Base-by-base conservation (phyloP, 1,140 invertebrate species). In the Dinothrombium tinctorium region DNA sequence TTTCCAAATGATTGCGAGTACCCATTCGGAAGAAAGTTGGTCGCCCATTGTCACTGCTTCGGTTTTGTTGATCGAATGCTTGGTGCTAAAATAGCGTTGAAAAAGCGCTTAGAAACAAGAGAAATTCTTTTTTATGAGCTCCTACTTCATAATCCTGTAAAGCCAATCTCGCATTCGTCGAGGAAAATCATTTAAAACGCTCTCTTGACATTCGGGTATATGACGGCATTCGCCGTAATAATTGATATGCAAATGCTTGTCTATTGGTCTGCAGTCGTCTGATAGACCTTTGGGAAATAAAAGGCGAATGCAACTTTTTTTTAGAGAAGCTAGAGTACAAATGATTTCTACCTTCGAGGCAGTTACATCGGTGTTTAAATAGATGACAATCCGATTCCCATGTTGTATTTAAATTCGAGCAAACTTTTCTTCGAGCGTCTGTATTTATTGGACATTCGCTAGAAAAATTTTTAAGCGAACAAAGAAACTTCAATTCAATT, bases 101-200 rank as follows among this genome's bases (percentile, higher is more conserved):
- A n/a, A n/a, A n/a, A n/a, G n/a, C n/a, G n/a, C n/a, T n/a, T n/a
- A n/a, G n/a, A n/a, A n/a, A n/a, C n/a, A n/a, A n/a, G n/a, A n/a
- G n/a, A n/a, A n/a, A n/a, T n/a, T n/a, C n/a, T n/a, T n/a, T n/a
- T n/a, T n/a, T 22, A 2, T 2, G 19, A 17, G 2, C 32, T 12
- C 65, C 61, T 90, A 84, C 43, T 80, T 70, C 82, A 89, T 84
- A 38, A 90, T 77, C 65, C 87, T 86, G 66, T 87, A 92, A 6
- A 92, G 68, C 86, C 86, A 92, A 52, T 92, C 86, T 31, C 82
- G 71, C 84, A 92, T 92, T 49, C 86, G 69, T 19, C 83, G 68
- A 17, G 82, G 82, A 59, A 87, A 89, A 61, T 89, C 82, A 4
- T 69, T 62, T 71, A 89, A 76, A 56, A 90, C 80, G 43, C 74